These are phyloP conservation scores for Holothuria leucospilota DNA, from an alignment of 53 echinoderm and acorn worm genomes.

Conservation along the genomic window DNA sequence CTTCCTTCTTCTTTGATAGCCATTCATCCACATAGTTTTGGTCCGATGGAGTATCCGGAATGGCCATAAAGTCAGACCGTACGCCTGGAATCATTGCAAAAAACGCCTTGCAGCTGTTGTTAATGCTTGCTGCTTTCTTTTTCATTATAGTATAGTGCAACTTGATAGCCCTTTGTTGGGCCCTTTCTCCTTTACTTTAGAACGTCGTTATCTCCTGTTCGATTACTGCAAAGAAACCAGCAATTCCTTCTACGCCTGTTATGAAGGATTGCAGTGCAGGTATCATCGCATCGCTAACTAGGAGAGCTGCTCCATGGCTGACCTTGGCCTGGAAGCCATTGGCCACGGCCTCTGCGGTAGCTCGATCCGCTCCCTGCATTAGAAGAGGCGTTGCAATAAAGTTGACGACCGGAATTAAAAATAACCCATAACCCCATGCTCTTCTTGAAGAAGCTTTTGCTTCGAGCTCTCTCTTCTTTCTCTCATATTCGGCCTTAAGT, in stretches of 20 bases:
- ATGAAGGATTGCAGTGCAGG: slow-evolving; percentile 38
- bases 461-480: background rate
- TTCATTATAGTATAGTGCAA: slow-evolving; percentile 21
- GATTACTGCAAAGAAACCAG: slow-evolving; percentile 36
- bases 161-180: background rate
- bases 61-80: slow-evolving; percentile 18
- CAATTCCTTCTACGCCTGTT: background rate
- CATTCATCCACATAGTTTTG: slow-evolving; percentile 9
- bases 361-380: background rate
- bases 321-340: background rate
- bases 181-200: slow-evolving; percentile 17
- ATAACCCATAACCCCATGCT: slow-evolving; percentile 9
- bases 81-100: slow-evolving; percentile 2
- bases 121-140: background rate
- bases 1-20: background rate
- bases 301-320: background rate
- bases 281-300: slow-evolving; percentile 15
- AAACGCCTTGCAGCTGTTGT: background rate
- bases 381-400: slow-evolving; percentile 30
- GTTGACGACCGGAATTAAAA: slow-evolving; percentile 35
- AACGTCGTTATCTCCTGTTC: slow-evolving; percentile 8
- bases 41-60: background rate
- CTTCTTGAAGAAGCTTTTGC: background rate
- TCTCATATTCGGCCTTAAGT: background rate
- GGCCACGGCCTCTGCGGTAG: slow-evolving; percentile 14